Evolutionary conservation across 2,797 vertebrate species (phyloP), one percentile per base, ranked within the genome.

Genomic region (Urocyon cinereoargenteus): DNA sequence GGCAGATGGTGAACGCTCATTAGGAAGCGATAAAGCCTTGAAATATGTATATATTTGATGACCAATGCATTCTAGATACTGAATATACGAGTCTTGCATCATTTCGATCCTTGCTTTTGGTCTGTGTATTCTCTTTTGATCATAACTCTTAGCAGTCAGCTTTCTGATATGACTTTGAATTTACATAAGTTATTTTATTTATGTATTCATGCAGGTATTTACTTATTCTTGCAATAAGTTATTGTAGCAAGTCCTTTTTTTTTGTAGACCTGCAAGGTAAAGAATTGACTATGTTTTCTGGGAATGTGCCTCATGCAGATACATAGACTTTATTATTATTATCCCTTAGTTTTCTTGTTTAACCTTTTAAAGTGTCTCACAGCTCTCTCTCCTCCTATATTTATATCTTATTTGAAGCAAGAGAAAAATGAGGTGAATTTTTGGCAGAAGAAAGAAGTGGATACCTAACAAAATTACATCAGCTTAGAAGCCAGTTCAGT

Each of bases 341-440:
- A 57, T 53, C 59, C 61, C 22, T 36, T 34, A 7, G 5, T 66
- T 96, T 92, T 73, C 62, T 75, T 82, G 26, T 61, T 91, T 93
- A 77, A 82, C 40, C 13, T 61, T 90, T 78, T 26, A 28, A 70
- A 75, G 45, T 49, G 28, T n/a, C 55, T 95, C 45, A 36, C 9
- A 73, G 53, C 15, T 73, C 28, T 88, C 26, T 73, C 5, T 45
- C n/a, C 36, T 89, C 22, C 57, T 81, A 2, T n/a, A 10, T 86
- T 91, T 83, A n/a, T 68, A 21, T 34, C 55, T 92, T 31, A 51
- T 53, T 84, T 75, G 72, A 94, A 91, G 31, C n/a, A 28, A 87
- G 83, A 45, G 14, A 34, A 75, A 93, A 91, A 66, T 31, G 79
- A 96, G 49, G 86, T 88, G 11, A 31, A 24, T 70, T 81, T 21